Conservation (phyloP, 92 coral and sea anemone species). For the Epizoanthus stellaris region DNA sequence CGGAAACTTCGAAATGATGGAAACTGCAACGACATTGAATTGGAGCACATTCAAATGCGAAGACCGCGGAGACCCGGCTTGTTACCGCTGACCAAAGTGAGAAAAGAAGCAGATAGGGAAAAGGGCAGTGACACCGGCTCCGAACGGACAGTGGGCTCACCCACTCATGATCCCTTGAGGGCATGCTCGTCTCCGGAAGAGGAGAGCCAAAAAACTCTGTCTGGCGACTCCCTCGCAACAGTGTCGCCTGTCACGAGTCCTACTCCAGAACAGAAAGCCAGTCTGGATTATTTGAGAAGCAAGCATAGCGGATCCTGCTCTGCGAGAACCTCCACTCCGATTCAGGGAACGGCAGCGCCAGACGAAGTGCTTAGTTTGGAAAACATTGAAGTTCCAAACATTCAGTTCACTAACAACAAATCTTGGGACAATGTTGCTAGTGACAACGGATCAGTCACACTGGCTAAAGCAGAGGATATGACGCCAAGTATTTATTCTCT, state of each 20-base stretch:
- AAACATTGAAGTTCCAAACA: constrained; percentile 5
- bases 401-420: constrained; percentile 20
- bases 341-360: background rate
- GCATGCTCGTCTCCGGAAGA: background rate
- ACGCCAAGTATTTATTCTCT: background rate
- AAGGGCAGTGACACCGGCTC: background rate
- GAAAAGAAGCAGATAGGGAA: background rate
- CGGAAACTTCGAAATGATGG: constrained; percentile 35
- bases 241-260: constrained; percentile 8
- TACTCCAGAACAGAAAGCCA: background rate
- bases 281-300: background rate
- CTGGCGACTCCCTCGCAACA: constrained; percentile 4
- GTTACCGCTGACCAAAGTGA: background rate
- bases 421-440: constrained; percentile 8
- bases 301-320: background rate
- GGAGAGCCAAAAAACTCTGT: background rate
- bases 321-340: background rate
- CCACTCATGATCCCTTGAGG: background rate
- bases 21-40: constrained; percentile 9
- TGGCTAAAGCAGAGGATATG: background rate
- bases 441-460: background rate
- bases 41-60: constrained; percentile 7
- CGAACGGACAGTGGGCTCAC: background rate
- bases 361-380: background rate
- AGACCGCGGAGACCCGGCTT: constrained; percentile 25